Base-by-base conservation (phyloP, 2,888 invertebrate genomes). In the Dasysyrphus albostriatus region DNA sequence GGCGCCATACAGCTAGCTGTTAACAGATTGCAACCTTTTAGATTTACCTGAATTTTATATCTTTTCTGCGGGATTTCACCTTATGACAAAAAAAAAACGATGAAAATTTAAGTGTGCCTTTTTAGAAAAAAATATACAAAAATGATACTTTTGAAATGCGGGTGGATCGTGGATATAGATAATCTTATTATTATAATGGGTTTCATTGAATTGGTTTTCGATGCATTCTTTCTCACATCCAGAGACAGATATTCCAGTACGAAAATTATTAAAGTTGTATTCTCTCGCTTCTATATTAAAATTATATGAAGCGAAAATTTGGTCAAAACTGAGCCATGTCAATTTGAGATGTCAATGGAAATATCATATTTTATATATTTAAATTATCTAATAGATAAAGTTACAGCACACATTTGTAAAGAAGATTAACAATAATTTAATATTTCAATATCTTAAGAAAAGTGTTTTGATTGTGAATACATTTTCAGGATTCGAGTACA, bases 1-100 rank as follows among this genome's bases (percentile, higher is more conserved):
- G 56, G 56, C 70, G 70, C 56, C 70, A 70, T 39, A 51, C 29
- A 56, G 70, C 56, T 54, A 56, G 70, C 56, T 70, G 70, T 70
- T 70, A 70, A 56, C 70, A 70, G 70, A 70, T 70, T 70, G 56
- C 56, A 67, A 70, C 34, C 5, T 42, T 32, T 37, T 32, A 3
- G 0, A 2, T 56, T 70, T 70, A 70, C 70, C 70, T 70, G 70
- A 7, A 56, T 29, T 39, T 29, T 42, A 56, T 56, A n/a, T 42
- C 42, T 19, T 32, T 19, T 32, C 7, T 67, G 16, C 2, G 34
- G 34, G 44, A 47, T 44, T n/a, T 29, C 44, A 44, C 29, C 7
- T 44, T 9, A 56, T 0, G 34, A 34, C 34, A 56, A 34, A 56
- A 12, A 24, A 42, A 10, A 16, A 3, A 47, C 19, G 5, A 3